Percentiles rank a stretch among this genome's conserved stretches.
Evolutionary conservation across 2,888 invertebrate species (phyloP).

Genomic region (Rhopalosiphum nymphaeae): DNA sequence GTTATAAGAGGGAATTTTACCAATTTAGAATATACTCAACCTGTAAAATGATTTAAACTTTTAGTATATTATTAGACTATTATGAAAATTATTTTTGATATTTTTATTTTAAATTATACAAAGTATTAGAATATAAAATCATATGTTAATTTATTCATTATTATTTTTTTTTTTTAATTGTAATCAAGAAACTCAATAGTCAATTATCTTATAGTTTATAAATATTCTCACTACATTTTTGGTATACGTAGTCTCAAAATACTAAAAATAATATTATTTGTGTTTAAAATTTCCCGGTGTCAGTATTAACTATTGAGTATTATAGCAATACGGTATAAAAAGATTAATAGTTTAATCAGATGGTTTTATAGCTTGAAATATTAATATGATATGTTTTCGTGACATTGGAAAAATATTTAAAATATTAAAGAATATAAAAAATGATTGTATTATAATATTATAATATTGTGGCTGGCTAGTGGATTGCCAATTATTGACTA

Average conservation of each 20-base stretch:
- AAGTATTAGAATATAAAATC: neutral
- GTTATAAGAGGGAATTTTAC: neutral
- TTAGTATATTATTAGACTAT: neutral
- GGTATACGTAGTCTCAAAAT: neutral
- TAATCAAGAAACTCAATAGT: neutral
- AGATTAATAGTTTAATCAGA: neutral
- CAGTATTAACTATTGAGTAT: neutral
- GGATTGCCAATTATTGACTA: constrained; percentile 20
- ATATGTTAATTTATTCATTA: neutral
- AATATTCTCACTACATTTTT: neutral
- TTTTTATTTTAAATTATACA: neutral
- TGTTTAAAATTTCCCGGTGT: neutral
- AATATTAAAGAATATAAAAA: neutral
- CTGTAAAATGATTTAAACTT: neutral
- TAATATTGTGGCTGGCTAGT: neutral
- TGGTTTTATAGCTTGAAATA: neutral
- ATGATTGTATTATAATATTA: neutral
- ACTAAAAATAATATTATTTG: neutral
- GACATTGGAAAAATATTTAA: neutral
- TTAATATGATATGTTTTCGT: neutral
- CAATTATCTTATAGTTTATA: neutral
- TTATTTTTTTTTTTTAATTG: neutral
- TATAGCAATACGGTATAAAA: neutral
- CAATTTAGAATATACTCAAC: neutral
- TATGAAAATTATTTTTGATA: neutral